Percentiles rank a stretch among this genome's conserved stretches.
These are phyloP conservation scores for Ptycholaimellus sp. DNA, from an alignment of 2,888 invertebrate species.

Conservation along the genomic window DNA sequence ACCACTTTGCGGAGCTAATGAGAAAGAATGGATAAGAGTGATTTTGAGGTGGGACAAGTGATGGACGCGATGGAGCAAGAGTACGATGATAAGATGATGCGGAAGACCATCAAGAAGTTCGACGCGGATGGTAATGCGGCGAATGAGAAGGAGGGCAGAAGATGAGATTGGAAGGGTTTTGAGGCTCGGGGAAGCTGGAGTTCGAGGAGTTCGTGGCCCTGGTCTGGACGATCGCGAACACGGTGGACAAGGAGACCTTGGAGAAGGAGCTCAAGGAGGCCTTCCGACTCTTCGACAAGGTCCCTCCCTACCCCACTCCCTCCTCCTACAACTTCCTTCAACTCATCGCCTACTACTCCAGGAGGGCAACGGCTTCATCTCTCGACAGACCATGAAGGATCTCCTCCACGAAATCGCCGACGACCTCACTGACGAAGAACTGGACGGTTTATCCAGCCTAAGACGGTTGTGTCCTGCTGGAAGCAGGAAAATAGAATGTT, in stretches of 20 bases:
- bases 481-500: no score
- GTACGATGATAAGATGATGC: not conserved
- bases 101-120: not conserved
- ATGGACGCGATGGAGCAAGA: not conserved
- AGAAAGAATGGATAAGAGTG: no score
- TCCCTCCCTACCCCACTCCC: constrained; percentile 31
- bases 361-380: constrained; percentile 32
- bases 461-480: no score
- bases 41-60: not conserved
- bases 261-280: constrained; percentile 89
- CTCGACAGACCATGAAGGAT: not conserved
- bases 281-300: constrained; percentile 89
- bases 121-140: not conserved
- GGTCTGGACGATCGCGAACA: constrained; percentile 17
- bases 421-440: not conserved
- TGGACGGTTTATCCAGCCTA: no score
- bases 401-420: constrained; percentile 1
- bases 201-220: constrained; percentile 24
- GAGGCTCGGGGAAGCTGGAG: constrained; percentile 25
- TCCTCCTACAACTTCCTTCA: not conserved
- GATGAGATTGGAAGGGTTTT: constrained; percentile 13
- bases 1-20: no score
- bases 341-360: no score
- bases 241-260: constrained; percentile 50
- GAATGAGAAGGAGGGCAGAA: not conserved